Base-by-base conservation (phyloP, 2,113 vertebrate species). In the Thalassoma bifasciatum region DNA sequence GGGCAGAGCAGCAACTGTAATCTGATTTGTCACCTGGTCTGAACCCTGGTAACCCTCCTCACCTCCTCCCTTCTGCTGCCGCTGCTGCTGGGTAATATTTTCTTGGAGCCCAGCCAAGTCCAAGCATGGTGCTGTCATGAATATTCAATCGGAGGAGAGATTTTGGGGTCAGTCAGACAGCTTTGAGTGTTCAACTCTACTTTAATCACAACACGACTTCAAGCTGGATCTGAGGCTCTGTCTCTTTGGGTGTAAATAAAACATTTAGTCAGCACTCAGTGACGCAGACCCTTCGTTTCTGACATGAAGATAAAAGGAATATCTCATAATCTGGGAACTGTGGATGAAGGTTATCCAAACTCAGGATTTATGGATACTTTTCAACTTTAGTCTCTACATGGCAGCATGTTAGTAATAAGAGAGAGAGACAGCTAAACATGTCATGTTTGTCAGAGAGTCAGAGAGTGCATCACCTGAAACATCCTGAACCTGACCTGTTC, bases 71-170 rank as follows among this genome's bases (percentile, higher is more conserved):
- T 6, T 6, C 46, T 60, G 30, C 68, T 37, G 16, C n/a, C 19
- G 21, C 54, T 54, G 22, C 68, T 37, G 21, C 3, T 10, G 26
- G 26, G 40, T 17, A 49, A 54, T 73, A 40, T 54, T n/a, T 59
- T 53, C 61, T 44, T 17, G 58, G 75, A 19, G 24, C 17, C 3
- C 4, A 40, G 66, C 61, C 66, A 66, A 66, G 26, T 54, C 46
- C 38, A 38, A 61, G 44, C 52, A 46, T 61, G 69, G 42, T 58
- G 50, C 51, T n/a, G 38, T 53, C 56, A 72, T 60, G 49, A 72
- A 84, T 76, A 84, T 81, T 66, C 40, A 57, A 70, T 1, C 42
- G 59, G 73, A 77, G 72, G 34, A 51, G 49, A 46, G 7, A 66
- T 78, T 62, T 75, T 1, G 14, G 76, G 58, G 52, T 65, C 72